These are phyloP conservation scores for Apteryx mantelli DNA, from an alignment of 2,113 vertebrate species.

Conservation along the genomic window DNA sequence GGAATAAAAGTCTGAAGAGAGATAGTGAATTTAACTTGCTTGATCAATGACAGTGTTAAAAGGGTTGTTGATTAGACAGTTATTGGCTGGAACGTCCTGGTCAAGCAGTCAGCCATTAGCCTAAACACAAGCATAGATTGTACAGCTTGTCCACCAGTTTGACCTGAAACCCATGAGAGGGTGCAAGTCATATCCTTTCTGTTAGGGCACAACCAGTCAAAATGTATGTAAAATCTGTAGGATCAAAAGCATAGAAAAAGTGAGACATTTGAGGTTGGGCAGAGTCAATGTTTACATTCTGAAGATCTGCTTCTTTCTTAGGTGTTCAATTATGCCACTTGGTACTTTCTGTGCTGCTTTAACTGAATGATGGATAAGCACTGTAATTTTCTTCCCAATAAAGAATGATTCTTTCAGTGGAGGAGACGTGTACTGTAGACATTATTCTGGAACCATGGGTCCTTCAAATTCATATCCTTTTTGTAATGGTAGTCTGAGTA, in stretches of 20 bases:
- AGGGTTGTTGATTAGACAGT: background rate
- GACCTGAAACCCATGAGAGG: background rate
- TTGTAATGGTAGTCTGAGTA: background rate
- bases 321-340: background rate
- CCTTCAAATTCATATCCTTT: background rate
- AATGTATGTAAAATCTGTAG: background rate
- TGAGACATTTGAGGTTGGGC: background rate
- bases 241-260: background rate
- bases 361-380: background rate
- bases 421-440: background rate
- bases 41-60: background rate
- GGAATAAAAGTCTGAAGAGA: background rate
- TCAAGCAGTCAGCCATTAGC: background rate
- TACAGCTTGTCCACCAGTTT: background rate
- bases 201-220: background rate
- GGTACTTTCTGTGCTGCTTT: background rate
- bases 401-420: background rate
- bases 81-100: background rate
- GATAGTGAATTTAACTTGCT: background rate
- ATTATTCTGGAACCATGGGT: background rate
- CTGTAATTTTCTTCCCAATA: background rate
- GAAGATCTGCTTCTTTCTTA: background rate
- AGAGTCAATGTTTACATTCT: background rate
- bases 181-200: background rate
- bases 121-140: background rate